Conservation (phyloP, 2,888 invertebrate genomes). For the Drymonia ruficornis region DNA sequence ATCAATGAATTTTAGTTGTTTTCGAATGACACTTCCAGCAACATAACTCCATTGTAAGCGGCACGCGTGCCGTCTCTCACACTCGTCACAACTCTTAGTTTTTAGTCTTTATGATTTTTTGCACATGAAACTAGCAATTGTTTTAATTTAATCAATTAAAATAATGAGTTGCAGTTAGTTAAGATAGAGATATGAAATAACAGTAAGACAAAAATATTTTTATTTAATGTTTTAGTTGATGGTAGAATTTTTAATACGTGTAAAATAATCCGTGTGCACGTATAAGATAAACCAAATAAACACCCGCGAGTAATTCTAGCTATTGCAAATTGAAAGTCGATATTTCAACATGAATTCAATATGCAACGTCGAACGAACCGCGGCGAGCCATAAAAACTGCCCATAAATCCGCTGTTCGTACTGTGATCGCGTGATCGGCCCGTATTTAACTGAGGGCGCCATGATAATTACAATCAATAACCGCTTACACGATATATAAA, state of each 20-base stretch:
- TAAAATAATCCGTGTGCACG: neutral
- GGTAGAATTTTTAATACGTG: neutral
- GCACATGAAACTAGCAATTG: neutral
- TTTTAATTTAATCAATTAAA: neutral
- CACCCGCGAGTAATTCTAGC: slow-evolving; percentile 21
- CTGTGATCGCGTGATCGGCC: slow-evolving; percentile 64
- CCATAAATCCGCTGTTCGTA: slow-evolving; percentile 54
- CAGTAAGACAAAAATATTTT: no score
- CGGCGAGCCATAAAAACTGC: slow-evolving; percentile 40
- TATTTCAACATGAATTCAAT: slow-evolving; percentile 38
- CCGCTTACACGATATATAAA: slow-evolving; percentile 58
- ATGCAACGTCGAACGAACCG: slow-evolving; percentile 29
- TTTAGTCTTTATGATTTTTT: neutral
- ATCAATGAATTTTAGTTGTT: no score
- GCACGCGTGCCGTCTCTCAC: slow-evolving; percentile 38
- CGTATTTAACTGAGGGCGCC: slow-evolving; percentile 67
- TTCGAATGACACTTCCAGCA: slow-evolving; percentile 34
- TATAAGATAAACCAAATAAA: neutral
- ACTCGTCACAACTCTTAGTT: slow-evolving; percentile 18
- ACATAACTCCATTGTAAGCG: slow-evolving; percentile 21
- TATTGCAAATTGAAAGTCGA: slow-evolving; percentile 26
- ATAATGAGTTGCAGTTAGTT: neutral
- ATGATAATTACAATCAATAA: slow-evolving; percentile 82
- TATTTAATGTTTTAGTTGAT: no score
- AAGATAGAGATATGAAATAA: neutral